Base-by-base conservation (phyloP, 2,888 invertebrate genomes). In the Ectemnius lituratus region DNA sequence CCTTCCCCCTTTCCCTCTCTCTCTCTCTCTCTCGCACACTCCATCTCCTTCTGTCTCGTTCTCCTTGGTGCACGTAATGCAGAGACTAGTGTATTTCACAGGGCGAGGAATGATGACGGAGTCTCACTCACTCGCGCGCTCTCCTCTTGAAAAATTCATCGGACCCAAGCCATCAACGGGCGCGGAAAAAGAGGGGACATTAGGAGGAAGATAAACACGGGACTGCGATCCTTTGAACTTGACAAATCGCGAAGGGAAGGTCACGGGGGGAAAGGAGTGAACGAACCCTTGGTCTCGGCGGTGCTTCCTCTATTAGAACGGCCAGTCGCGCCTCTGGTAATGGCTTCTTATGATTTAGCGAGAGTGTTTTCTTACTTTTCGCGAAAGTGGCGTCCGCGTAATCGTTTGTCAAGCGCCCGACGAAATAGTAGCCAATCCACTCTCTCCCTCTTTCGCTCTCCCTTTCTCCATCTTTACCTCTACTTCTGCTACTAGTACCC, bases 321-420 rank as follows among this genome's bases (percentile, higher is more conserved):
- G 61, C 62, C 64, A 62, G 73, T 67, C 78, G 78, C 78, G 79
- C 72, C 81, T 80, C 78, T 69, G 79, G 80, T 81, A 85, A 84
- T 85, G 83, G 85, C 81, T 78, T 73, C 83, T 84, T 86, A 86
- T 87, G 86, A 87, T 87, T 87, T 86, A 87, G 85, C 85, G 85
- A 81, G 82, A 86, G 85, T 86, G 84, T 86, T 87, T 87, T 87
- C 86, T 86, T 84, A 85, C 83, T 86, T 83, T 83, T 79, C 79
- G 78, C 76, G 76, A 85, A 83, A 86, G 83, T 83, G 82, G 78
- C 79, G 81, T 68, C 73, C 82, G 76, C 80, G 87, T 87, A 88
- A 87, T 87, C 88, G 87, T 88, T 87, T 87, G 87, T 88, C 87
- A 87, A 85, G 81, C 80, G 73, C 66, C 79, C 82, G 78, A 78